Evolutionary conservation across 2,113 vertebrate genomes (phyloP).

Genomic region (Scomber japonicus): DNA sequence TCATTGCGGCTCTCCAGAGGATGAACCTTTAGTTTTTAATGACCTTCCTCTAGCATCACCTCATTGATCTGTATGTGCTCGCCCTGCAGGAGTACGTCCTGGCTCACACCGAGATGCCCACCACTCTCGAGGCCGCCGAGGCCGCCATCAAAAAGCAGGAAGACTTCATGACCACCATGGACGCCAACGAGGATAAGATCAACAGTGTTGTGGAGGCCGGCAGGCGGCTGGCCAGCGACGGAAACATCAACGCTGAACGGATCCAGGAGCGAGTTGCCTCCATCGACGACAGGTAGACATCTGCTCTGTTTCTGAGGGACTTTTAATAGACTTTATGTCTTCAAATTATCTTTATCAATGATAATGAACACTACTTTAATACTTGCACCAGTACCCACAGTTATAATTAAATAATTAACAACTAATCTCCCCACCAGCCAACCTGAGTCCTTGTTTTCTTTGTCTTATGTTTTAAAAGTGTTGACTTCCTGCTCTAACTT

Average conservation of each 20-base stretch:
- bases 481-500: not conserved
- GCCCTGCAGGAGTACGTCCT: slow-evolving; percentile 91
- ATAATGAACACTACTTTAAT: no score
- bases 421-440: no score
- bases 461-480: no score
- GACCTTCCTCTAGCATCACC: not conserved
- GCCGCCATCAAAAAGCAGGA: slow-evolving; percentile 97
- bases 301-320: not conserved
- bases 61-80: not conserved
- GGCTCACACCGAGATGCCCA: slow-evolving; percentile 96
- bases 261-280: slow-evolving; percentile 95
- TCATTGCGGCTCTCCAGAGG: not conserved
- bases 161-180: slow-evolving; percentile 99
- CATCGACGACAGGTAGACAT: slow-evolving; percentile 91
- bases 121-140: slow-evolving; percentile 94
- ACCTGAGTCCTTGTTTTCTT: no score
- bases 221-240: slow-evolving; percentile 91
- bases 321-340: no score
- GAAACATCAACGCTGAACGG: slow-evolving; percentile 93
- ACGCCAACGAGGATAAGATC: slow-evolving; percentile 98
- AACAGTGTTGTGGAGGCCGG: slow-evolving; percentile 94
- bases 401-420: no score
- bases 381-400: no score
- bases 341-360: no score
- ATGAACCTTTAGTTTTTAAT: not conserved